Base-by-base conservation (phyloP, 1,140 invertebrate species). In the Magallana gigas region DNA sequence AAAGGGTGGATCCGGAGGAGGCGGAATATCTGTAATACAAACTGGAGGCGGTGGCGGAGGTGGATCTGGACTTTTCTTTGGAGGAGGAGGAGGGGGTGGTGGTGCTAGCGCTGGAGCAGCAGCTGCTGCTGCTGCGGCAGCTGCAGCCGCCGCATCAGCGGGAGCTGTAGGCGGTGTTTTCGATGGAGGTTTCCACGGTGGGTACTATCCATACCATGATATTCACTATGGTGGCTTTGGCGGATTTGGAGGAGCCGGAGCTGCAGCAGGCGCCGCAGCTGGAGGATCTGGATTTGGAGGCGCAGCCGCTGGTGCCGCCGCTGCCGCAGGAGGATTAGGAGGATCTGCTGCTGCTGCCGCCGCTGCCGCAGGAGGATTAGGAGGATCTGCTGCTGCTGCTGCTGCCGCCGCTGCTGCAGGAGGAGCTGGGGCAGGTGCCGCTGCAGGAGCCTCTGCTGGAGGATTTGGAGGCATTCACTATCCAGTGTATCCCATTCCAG, bases 61-160 rank as follows among this genome's bases (percentile, higher is more conserved):
- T 29, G 68, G 68, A 76, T 76, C 68, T 9, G 68, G 68, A 23
- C 23, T 76, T 76, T 76, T 76, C 68, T 29, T 76, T 9, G 68
- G 68, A 76, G 23, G 23, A 18, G 23, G 68, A 8, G 23, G 68
- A 7, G 68, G 68, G 12, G 18, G 68, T 71, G 23, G 18, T 76
- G 68, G 23, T 76, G 23, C 18, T 76, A 29, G 23, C 12, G 68
- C 18, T 3, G 68, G 23, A 29, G 68, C 68, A 11, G 68, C 68
- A 3, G 68, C 23, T 23, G 68, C n/a, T 23, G 68, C 68, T 1
- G 68, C 18, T 0, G 68, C 68, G 12, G 68, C 68, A 29, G 18
- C 68, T 76, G 68, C 68, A 0, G 68, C 18, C 9, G 68, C 68
- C 8, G 68, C 68, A 23, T 12, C 60, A 12, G 60, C 60, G 14